These are phyloP conservation scores for Osmerus mordax DNA, from an alignment of 2,113 vertebrate species.

Conservation along the genomic window DNA sequence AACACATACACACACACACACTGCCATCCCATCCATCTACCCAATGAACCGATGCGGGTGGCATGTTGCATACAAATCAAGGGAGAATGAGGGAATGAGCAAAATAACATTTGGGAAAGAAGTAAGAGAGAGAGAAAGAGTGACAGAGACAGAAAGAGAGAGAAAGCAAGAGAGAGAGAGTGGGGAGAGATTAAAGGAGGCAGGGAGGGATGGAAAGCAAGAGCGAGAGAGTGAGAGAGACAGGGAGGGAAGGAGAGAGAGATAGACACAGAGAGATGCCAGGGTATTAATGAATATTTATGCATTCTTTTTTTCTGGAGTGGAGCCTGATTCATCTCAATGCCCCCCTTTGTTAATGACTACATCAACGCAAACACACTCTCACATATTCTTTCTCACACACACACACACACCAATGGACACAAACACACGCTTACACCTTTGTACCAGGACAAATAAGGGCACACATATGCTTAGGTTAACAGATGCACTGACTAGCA, in stretches of 20 bases:
- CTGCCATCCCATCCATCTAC: slow-evolving; percentile 4
- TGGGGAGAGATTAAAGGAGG: background rate
- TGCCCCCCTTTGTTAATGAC: slow-evolving; percentile 47
- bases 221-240: background rate
- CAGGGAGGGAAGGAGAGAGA: background rate
- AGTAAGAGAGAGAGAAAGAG: slow-evolving; percentile 9
- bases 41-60: background rate
- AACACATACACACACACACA: background rate
- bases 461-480: background rate
- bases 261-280: background rate
- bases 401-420: background rate
- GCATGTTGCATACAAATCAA: too few relatives aligned
- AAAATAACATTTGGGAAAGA: background rate
- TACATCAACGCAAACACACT: slow-evolving; percentile 8
- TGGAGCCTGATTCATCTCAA: slow-evolving; percentile 33
- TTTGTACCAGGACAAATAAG: background rate
- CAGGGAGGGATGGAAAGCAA: background rate
- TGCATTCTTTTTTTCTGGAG: slow-evolving; percentile 21
- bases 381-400: background rate
- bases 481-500: background rate
- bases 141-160: background rate
- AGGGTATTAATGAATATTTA: slow-evolving; percentile 40
- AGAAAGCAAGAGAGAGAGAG: background rate
- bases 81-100: background rate
- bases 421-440: background rate